Base-by-base conservation (phyloP, 2,888 invertebrate species). In the Thymelicus lineola region DNA sequence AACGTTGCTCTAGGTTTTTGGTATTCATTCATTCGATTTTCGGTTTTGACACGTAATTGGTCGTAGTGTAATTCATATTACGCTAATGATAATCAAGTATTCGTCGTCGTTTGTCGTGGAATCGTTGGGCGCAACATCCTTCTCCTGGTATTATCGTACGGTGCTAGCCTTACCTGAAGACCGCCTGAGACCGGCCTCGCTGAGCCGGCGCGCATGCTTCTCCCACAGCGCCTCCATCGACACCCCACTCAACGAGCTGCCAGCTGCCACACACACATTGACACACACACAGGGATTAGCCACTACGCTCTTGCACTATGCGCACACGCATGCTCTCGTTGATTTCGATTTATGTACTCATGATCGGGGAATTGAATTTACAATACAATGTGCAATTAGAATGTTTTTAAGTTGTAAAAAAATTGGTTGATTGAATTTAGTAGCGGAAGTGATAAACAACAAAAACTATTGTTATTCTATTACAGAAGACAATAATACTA, bases 201-300 rank as follows among this genome's bases (percentile, higher is more conserved):
- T 96, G 85, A 96, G 95, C 85, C 96, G 95, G 80, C 96, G 95
- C 78, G 96, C 95, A 82, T 96, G 96, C 86, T 94, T 94, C 89
- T 96, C 96, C 96, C 96, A 96, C 72, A 96, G 94, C 80, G 95
- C 94, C 88, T 96, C 96, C 95, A 96, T 95, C 80, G 95, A 95
- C 82, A 94, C 94, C 83, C 94, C 91, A 90, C 95, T 95, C 93
- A 92, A 90, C 78, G 94, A 91, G 91, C 95, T 95, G 92, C 91
- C 88, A 81, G 92, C 93, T 91, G 90, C 84, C 85, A 86, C 86
- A 85, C 88, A 90, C 87, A 91, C 88, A 89, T 90, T 90, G 88
- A 87, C 87, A 89, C 89, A 88, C 86, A 89, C 86, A 90, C 89
- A 88, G 77, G 89, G 85, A 91, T 91, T 91, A 92, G 90, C 89